Conservation (phyloP, 2,888 invertebrate genomes). For the Terebella lapidaria region DNA sequence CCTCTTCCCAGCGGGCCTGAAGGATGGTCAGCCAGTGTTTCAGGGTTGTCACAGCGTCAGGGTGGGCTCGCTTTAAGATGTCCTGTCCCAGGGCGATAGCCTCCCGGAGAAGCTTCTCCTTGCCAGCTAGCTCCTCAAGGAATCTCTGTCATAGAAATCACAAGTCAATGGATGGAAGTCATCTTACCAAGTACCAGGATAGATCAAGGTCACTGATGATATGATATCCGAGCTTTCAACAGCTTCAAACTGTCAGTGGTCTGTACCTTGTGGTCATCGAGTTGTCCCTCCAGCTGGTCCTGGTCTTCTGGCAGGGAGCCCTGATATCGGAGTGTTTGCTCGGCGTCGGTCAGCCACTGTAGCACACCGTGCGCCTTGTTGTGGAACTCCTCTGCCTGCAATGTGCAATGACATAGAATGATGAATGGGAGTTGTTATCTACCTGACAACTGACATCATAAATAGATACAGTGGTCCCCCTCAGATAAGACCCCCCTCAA, state of each 20-base stretch:
- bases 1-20: slow-evolving; percentile 58
- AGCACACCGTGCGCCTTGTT: slow-evolving; percentile 89
- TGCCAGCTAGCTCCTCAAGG: slow-evolving; percentile 74
- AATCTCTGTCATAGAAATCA: slow-evolving; percentile 8
- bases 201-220: too few species aligned
- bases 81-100: slow-evolving; percentile 73
- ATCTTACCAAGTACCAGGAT: too few species aligned
- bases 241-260: neutral
- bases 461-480: too few species aligned
- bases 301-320: slow-evolving; percentile 90
- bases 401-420: too few species aligned
- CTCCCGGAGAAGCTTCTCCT: slow-evolving; percentile 72
- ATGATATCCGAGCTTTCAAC: too few species aligned
- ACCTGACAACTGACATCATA: too few species aligned
- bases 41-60: slow-evolving; percentile 94
- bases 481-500: too few species aligned
- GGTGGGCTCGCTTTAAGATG: slow-evolving; percentile 89
- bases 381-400: slow-evolving; percentile 82
- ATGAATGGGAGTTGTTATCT: neutral
- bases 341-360: slow-evolving; percentile 94
- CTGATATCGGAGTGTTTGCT: slow-evolving; percentile 87
- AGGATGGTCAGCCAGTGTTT: slow-evolving; percentile 98
- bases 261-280: slow-evolving; percentile 74
- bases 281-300: slow-evolving; percentile 74
- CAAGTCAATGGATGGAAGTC: too few species aligned